Percentiles rank a stretch among this genome's conserved stretches.
Conservation (phyloP, 2,888 invertebrate genomes). For the Callyntrura sp. region DNA sequence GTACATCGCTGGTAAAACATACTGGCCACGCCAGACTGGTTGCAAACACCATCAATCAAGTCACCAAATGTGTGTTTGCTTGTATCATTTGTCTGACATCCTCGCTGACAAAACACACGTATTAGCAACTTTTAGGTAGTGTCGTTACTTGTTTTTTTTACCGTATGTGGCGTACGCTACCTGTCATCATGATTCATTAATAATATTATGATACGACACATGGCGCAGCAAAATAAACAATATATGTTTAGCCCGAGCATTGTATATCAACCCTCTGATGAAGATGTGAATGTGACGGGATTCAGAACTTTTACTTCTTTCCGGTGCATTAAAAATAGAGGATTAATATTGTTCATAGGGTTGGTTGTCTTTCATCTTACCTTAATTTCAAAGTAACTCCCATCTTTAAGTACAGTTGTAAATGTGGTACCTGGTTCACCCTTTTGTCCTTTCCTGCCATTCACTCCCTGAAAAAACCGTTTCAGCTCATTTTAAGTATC, state of each 20-base stretch:
- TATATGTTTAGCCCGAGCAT: background rate
- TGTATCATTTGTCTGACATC: conserved; percentile 49
- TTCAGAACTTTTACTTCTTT: background rate
- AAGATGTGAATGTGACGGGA: background rate
- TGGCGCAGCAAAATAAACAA: background rate
- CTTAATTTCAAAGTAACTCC: conserved; percentile 77
- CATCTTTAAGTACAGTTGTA: conserved; percentile 62
- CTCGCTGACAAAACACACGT: background rate
- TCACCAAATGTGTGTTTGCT: background rate
- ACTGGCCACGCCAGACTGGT: conserved; percentile 6
- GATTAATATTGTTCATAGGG: background rate
- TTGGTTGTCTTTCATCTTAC: conserved; percentile 47
- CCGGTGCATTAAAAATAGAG: background rate
- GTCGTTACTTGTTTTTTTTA: background rate
- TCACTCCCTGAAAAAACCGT: conserved; percentile 59
- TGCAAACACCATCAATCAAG: conserved; percentile 36
- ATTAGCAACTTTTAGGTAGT: conserved; percentile 11
- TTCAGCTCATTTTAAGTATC: conserved; percentile 63
- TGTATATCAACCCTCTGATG: background rate
- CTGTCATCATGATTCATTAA: background rate
- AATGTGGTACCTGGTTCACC: conserved; percentile 75
- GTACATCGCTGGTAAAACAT: background rate
- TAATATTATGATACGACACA: background rate
- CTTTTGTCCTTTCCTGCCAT: conserved; percentile 78
- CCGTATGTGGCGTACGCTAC: background rate